These are phyloP conservation scores for Struthio camelus DNA, from an alignment of 2,113 vertebrate genomes.

Conservation along the genomic window DNA sequence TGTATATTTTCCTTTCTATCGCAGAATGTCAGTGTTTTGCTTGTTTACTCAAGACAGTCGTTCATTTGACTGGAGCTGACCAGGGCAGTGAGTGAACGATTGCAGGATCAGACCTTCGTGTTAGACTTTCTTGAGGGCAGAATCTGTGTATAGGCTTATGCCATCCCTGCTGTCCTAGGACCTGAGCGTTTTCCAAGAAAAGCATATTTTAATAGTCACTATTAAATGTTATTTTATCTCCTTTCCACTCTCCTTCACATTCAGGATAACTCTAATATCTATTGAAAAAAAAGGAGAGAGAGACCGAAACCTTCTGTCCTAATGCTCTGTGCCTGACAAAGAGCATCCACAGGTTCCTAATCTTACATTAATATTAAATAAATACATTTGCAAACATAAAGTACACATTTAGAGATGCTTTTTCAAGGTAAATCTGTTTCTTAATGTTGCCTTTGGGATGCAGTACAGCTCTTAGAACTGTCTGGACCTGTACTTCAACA, in stretches of 20 bases:
- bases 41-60: background rate
- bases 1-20: conserved; percentile 21
- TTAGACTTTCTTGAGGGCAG: background rate
- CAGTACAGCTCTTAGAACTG: background rate
- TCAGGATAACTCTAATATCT: background rate
- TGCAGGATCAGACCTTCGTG: background rate
- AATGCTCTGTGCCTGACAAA: background rate
- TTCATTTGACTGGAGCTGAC: background rate
- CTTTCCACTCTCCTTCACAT: background rate
- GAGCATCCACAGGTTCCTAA: background rate
- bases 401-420: background rate
- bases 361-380: background rate
- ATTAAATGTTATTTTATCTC: background rate
- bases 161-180: background rate
- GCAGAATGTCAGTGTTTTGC: background rate
- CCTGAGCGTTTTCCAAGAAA: background rate
- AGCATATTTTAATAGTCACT: background rate
- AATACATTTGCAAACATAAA: background rate
- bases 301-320: background rate
- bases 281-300: no score
- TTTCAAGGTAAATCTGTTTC: background rate
- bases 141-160: background rate
- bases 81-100: background rate
- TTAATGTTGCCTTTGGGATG: background rate
- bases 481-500: background rate